A percentile compares a stretch with the other conserved stretches of the same genome.
Evolutionary conservation across 2,113 vertebrate genomes (phyloP).

Genomic region (Taxidea taxus): DNA sequence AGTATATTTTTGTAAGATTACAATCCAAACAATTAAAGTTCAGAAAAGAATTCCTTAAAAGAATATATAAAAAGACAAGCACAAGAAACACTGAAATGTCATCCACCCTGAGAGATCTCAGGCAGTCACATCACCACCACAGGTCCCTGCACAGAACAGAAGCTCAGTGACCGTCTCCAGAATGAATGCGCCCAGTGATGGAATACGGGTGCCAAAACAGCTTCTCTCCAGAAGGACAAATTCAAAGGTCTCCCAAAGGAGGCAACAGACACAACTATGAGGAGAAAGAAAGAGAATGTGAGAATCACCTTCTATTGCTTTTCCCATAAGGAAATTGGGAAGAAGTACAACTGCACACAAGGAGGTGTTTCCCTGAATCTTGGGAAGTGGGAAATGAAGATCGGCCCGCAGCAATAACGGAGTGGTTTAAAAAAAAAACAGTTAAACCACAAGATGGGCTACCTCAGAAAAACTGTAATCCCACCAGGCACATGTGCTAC

Average conservation of each 20-base stretch:
- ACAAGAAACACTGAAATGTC: not conserved
- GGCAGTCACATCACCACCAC: not conserved
- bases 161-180: not conserved
- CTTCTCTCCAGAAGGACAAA: not conserved
- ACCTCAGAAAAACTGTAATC: not conserved
- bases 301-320: not conserved
- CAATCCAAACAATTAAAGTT: conserved; percentile 32
- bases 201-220: not conserved
- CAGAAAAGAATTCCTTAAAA: conserved; percentile 5
- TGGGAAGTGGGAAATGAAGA: not conserved
- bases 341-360: not conserved
- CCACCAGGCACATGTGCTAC: not conserved
- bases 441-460: not conserved
- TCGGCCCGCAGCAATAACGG: not conserved
- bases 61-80: not conserved
- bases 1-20: not conserved
- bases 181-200: not conserved
- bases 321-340: not conserved
- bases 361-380: not conserved
- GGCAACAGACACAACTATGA: not conserved
- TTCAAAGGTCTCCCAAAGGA: not conserved
- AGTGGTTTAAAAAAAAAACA: not conserved
- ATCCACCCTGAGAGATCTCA: not conserved
- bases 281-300: not conserved
- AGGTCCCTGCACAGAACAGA: not conserved